Conservation (phyloP, 2,888 invertebrate species). For the Timandra comae region DNA sequence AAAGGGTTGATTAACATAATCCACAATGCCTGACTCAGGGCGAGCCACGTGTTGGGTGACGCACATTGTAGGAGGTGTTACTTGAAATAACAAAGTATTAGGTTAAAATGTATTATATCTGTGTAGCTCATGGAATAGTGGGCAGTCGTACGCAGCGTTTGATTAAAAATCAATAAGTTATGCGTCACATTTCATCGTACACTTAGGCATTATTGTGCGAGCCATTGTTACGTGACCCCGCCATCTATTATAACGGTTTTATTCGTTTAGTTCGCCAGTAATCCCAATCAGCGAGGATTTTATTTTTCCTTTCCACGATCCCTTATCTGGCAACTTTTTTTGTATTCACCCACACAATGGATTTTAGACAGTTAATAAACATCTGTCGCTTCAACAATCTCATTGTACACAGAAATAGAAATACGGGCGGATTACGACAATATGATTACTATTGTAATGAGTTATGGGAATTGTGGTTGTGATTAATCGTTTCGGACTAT, state of each 20-base stretch:
- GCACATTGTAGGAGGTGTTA: too few relatives aligned
- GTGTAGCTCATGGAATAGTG: too few relatives aligned
- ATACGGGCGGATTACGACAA: conserved; percentile 5
- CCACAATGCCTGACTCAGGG: too few relatives aligned
- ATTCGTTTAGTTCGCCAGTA: conserved; percentile 47
- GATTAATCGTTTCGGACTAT: too few relatives aligned
- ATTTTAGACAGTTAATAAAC: conserved; percentile 31
- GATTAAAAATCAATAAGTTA: conserved; percentile 69
- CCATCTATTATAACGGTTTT: conserved; percentile 47
- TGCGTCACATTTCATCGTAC: conserved; percentile 57
- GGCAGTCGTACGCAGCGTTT: conserved; percentile 39
- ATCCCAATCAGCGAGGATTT: conserved; percentile 65
- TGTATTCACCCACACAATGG: conserved; percentile 29
- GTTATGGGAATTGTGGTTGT: neutral
- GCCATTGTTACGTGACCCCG: conserved; percentile 49
- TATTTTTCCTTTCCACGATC: conserved; percentile 33
- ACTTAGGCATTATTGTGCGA: conserved; percentile 48
- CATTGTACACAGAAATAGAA: conserved; percentile 25
- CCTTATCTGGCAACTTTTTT: conserved; percentile 35
- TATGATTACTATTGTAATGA: neutral
- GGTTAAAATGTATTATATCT: too few relatives aligned
- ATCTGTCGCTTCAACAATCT: conserved; percentile 29
- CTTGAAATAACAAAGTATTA: too few relatives aligned
- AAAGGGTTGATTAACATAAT: too few relatives aligned
- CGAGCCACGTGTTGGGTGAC: too few relatives aligned